A percentile compares a stretch with the other conserved stretches of the same genome.
Conservation (phyloP, 1,140 invertebrate species). For the Drosophila tani region DNA sequence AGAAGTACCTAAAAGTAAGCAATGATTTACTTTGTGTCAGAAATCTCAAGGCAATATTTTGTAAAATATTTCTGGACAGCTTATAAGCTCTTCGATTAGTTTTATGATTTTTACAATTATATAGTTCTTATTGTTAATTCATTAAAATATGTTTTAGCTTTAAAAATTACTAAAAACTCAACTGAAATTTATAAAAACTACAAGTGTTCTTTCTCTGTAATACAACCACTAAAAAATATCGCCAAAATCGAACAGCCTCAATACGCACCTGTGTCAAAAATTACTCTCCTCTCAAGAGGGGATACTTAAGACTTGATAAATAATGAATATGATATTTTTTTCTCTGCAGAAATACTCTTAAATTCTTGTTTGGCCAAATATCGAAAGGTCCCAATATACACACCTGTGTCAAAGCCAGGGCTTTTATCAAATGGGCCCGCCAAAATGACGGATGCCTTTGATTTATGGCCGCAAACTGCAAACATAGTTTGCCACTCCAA, state of each 20-base stretch:
- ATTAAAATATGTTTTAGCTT: neutral
- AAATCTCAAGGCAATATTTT: neutral
- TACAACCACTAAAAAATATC: neutral
- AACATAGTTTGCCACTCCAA: constrained; percentile 55
- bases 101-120: neutral
- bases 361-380: constrained; percentile 14
- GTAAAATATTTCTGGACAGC: fast-evolving
- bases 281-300: neutral
- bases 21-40: neutral
- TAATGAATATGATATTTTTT: constrained; percentile 3
- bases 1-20: neutral
- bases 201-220: neutral
- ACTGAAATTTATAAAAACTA: neutral
- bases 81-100: neutral
- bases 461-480: constrained; percentile 63
- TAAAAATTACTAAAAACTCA: neutral
- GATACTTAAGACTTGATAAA: neutral
- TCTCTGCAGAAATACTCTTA: neutral
- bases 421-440: constrained; percentile 27
- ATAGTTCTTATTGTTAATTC: neutral
- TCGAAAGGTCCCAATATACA: constrained; percentile 50
- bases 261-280: constrained; percentile 37
- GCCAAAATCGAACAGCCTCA: constrained; percentile 54
- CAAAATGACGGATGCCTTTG: constrained; percentile 51
- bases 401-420: constrained; percentile 31